Evolutionary conservation across 1,140 invertebrate species (phyloP).

Genomic region (Anagrus nilaparvatae): DNA sequence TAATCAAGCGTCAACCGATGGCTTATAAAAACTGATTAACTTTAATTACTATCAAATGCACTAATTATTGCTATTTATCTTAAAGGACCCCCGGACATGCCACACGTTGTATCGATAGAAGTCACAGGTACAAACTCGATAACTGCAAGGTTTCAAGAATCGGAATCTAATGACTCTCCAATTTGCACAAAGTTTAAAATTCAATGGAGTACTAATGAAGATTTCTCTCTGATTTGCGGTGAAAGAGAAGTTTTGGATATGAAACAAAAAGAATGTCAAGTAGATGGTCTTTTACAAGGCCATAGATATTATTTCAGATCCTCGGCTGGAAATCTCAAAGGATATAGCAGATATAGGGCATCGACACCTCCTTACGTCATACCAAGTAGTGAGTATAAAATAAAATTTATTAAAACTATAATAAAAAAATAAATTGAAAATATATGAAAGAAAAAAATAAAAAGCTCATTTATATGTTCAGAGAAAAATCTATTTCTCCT

Average conservation of each 20-base stretch:
- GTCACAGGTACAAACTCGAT: constrained; percentile 73
- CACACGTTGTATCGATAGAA: constrained; percentile 65
- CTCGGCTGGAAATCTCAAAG: constrained; percentile 80
- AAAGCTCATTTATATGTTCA: too few species aligned
- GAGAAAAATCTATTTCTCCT: too few species aligned
- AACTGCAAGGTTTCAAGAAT: constrained; percentile 62
- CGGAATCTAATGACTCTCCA: constrained; percentile 52
- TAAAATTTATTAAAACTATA: too few species aligned
- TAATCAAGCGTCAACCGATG: too few species aligned
- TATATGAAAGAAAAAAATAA: too few species aligned
- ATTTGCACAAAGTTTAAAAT: constrained; percentile 86
- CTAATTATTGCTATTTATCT: constrained; percentile 39
- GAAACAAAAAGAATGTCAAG: constrained; percentile 44
- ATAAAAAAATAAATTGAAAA: too few species aligned
- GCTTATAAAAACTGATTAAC: too few species aligned
- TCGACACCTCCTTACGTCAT: constrained; percentile 72
- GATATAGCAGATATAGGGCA: constrained; percentile 66
- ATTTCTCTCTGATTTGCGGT: constrained; percentile 69
- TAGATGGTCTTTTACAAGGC: constrained; percentile 62
- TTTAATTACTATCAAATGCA: constrained; percentile 3
- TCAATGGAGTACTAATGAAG: constrained; percentile 76
- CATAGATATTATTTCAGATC: constrained; percentile 80
- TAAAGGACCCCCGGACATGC: constrained; percentile 66
- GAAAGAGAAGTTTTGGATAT: constrained; percentile 67
- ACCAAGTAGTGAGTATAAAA: constrained; percentile 69